phyloP scores from a whole-genome alignment of 2,888 invertebrate species.

The Spodoptera littoralis region DNA sequence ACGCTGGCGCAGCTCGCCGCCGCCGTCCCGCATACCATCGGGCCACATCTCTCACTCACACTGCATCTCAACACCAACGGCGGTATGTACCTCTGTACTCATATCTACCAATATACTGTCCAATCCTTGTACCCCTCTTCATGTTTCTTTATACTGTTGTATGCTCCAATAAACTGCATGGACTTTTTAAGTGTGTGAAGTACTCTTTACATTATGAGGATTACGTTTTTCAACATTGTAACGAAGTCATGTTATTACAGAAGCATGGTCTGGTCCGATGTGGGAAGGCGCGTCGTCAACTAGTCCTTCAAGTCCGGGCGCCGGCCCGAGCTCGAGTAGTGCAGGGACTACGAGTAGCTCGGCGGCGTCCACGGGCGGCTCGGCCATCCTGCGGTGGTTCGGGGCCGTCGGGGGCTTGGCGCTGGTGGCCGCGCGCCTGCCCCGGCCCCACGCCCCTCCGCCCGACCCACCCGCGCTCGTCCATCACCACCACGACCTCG shows the following conservation, averaged over 20 bases:
- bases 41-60: constrained; percentile 80
- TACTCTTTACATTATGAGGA: too few relatives aligned
- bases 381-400: constrained; percentile 93
- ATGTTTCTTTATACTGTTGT: too few relatives aligned
- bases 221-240: too few relatives aligned
- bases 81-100: constrained; percentile 53
- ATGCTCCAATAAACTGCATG: too few relatives aligned
- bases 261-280: constrained; percentile 65
- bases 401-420: constrained; percentile 96
- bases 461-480: constrained; percentile 84
- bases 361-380: constrained; percentile 41
- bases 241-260: constrained; percentile 24
- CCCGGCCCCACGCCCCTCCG: constrained; percentile 95
- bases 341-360: constrained; percentile 1
- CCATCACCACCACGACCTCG: constrained; percentile 89
- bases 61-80: constrained; percentile 71
- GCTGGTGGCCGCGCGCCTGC: constrained; percentile 95
- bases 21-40: constrained; percentile 78
- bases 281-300: constrained; percentile 61
- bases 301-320: neutral
- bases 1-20: constrained; percentile 80
- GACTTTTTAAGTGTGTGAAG: too few relatives aligned
- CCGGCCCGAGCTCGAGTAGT: constrained; percentile 13
- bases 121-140: neutral
- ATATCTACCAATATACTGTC: too few relatives aligned